Conservation (phyloP, 2,113 vertebrate species). For the Andinoacara biseriatus region DNA sequence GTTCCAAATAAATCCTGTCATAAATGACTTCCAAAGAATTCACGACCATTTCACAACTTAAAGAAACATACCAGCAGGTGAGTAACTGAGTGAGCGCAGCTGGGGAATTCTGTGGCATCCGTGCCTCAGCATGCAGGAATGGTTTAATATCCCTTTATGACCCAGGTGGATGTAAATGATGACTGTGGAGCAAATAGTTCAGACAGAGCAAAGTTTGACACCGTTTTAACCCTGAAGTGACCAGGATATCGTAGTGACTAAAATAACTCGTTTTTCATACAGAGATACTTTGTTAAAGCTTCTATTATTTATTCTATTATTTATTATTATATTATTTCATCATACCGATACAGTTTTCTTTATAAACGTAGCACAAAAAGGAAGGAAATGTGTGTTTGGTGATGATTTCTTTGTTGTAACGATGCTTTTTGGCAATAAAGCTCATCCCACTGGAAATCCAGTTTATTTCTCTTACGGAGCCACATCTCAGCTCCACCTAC, state of each 20-base stretch:
- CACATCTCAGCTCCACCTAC: too few species aligned
- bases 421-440: too few species aligned
- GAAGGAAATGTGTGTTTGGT: too few species aligned
- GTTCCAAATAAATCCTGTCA: neutral
- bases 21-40: conserved; percentile 46
- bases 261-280: neutral
- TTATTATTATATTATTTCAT: neutral
- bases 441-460: too few species aligned
- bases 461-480: too few species aligned
- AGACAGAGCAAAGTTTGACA: neutral
- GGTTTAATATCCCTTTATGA: conserved; percentile 37
- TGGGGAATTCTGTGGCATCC: conserved; percentile 48
- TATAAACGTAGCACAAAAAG: too few species aligned
- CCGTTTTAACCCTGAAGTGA: neutral
- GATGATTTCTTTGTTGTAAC: too few species aligned
- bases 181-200: neutral
- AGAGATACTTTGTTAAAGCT: neutral
- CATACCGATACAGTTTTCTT: neutral
- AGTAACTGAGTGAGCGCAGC: conserved; percentile 19
- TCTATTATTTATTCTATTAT: neutral
- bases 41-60: conserved; percentile 38
- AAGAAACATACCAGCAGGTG: conserved; percentile 53
- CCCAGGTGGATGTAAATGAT: conserved; percentile 36
- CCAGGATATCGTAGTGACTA: neutral
- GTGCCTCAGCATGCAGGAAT: conserved; percentile 38